A percentile compares a stretch with the other conserved stretches of the same genome.
These are phyloP conservation scores for Ochotona curzoniae DNA, from an alignment of 2,113 vertebrate genomes.

Conservation along the genomic window DNA sequence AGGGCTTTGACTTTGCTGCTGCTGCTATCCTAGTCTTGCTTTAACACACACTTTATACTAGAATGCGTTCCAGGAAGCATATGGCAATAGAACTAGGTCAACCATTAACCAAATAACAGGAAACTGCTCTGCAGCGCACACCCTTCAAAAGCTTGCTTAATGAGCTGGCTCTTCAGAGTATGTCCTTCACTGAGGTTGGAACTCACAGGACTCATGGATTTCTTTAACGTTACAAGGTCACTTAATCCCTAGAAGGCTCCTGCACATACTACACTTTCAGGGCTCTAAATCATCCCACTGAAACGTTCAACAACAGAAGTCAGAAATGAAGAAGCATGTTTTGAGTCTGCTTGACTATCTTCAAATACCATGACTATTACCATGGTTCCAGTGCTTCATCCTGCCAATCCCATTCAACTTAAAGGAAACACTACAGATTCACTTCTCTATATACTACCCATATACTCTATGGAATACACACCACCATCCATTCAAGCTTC, in stretches of 20 bases:
- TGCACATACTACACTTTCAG: slow-evolving; percentile 59
- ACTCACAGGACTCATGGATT: slow-evolving; percentile 80
- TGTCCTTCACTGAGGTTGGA: slow-evolving; percentile 90
- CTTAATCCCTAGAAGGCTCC: slow-evolving; percentile 69
- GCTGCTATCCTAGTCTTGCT: slow-evolving; percentile 85
- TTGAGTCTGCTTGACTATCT: slow-evolving; percentile 51
- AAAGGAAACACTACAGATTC: background rate
- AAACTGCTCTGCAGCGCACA: slow-evolving; percentile 88
- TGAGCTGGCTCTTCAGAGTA: slow-evolving; percentile 87
- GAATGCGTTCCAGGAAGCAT: slow-evolving; percentile 93
- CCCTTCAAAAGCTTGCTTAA: slow-evolving; percentile 89
- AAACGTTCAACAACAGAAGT: slow-evolving; percentile 60
- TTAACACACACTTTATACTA: slow-evolving; percentile 88
- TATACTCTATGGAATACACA: slow-evolving; percentile 61
- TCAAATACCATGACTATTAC: slow-evolving; percentile 51
- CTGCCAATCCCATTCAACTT: slow-evolving; percentile 44
- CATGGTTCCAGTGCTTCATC: slow-evolving; percentile 29
- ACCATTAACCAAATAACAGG: slow-evolving; percentile 94
- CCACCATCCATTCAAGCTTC: slow-evolving; percentile 13
- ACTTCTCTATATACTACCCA: slow-evolving; percentile 33
- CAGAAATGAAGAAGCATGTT: slow-evolving; percentile 74
- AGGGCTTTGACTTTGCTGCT: slow-evolving; percentile 81
- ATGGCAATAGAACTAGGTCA: slow-evolving; percentile 95
- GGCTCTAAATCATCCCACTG: slow-evolving; percentile 39
- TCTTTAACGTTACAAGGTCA: slow-evolving; percentile 81